Evolutionary conservation across 35 echinoderm and acorn worm genomes (phyloP), one percentile per base, ranked within the genome.

Genomic region (Holothuria glaberrima): DNA sequence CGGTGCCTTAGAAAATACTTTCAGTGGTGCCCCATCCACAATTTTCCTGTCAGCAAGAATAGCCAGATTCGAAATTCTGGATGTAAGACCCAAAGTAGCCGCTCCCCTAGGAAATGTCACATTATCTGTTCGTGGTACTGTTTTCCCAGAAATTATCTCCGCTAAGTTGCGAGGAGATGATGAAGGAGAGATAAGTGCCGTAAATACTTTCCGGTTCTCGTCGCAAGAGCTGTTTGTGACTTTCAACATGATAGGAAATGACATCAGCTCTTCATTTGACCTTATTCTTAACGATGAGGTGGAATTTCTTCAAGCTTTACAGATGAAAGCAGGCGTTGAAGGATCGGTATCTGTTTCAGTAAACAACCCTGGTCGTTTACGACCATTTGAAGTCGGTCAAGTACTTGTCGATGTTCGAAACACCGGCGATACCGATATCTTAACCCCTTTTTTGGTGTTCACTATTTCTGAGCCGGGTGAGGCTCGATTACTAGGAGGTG

Each of bases 141-240:
- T 88, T 57, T 88, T 92, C 56, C 91, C 91, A 57, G 91, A 92
- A 45, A 61, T 88, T 6, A 70, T 57, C n/a, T 48, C 16, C 36
- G 85, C 82, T 26, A 71, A 45, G 18, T 36, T 88, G 25, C 17
- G 59, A 80, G 18, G 48, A 20, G 46, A 26, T 25, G 65, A 71
- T 6, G 26, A 29, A 70, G 50, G 4, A 60, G 65, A 59, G 41
- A 48, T 69, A 22, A 44, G 68, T 33, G 91, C 91, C 24, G 41
- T 52, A 1, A 36, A 92, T n/a, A 28, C 69, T 10, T 92, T 74
- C 59, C 72, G 82, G 12, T 92, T 92, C 88, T 68, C 91, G 1
- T 88, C 91, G 13, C 60, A 69, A 21, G 58, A 88, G 69, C 60
- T 92, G 26, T 92, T 79, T 58, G 91, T 86, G 12, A 92, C 72